A percentile compares a stretch with the other conserved stretches of the same genome.
Conservation (phyloP, 2,888 invertebrate species). For the Diaphora mendica region DNA sequence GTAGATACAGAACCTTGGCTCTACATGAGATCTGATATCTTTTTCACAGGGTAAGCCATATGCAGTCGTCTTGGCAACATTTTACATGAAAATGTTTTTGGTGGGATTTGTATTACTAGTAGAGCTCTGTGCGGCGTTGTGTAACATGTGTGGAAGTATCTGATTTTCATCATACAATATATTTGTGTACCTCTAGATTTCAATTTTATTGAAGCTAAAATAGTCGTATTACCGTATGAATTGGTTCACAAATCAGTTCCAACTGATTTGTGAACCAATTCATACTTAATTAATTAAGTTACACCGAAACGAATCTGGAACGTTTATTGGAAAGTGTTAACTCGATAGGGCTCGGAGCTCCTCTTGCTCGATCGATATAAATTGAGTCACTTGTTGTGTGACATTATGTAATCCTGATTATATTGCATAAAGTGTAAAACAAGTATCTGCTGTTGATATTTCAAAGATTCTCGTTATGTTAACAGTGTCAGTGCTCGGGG, state of each 20-base stretch:
- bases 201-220: neutral
- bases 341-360: constrained; percentile 15
- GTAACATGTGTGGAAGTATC: no score
- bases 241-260: no score
- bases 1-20: no score
- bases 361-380: constrained; percentile 50
- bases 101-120: no score
- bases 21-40: no score
- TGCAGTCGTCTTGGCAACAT: no score
- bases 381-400: constrained; percentile 60
- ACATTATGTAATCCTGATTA: constrained; percentile 57
- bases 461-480: constrained; percentile 21
- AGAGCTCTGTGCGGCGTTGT: no score
- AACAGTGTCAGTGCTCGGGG: constrained; percentile 13
- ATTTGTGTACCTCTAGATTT: no score
- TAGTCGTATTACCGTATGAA: neutral
- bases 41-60: no score
- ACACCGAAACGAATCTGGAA: constrained; percentile 4
- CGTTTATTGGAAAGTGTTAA: constrained; percentile 12
- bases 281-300: neutral
- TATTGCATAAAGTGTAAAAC: constrained; percentile 64
- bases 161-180: no score
- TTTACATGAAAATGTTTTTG: no score
- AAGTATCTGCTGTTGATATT: constrained; percentile 24
- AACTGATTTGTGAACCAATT: neutral